A percentile compares a stretch with the other conserved stretches of the same genome.
phyloP scores from a whole-genome alignment of 2,113 vertebrate genomes.

The Silurus meridionalis region DNA sequence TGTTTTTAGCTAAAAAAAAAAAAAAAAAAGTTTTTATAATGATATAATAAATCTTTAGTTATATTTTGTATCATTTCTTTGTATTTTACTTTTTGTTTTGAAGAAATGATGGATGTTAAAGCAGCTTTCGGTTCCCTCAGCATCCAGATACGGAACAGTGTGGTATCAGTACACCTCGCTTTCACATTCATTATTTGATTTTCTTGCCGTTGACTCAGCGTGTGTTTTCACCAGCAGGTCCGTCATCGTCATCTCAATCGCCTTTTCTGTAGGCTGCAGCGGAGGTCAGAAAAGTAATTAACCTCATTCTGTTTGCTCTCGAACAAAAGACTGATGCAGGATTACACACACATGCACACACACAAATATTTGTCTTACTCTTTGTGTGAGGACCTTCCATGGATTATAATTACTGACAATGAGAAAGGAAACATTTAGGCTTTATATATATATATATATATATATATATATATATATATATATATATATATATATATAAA shows the following conservation, averaged over 20 bases:
- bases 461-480: too few species aligned
- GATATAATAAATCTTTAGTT: too few species aligned
- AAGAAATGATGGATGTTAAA: too few species aligned
- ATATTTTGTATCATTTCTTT: too few species aligned
- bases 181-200: conserved; percentile 44
- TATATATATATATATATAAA: too few species aligned
- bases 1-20: too few species aligned
- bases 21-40: too few species aligned
- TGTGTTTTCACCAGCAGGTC: conserved; percentile 59
- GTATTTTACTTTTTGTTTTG: too few species aligned
- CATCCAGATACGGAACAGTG: too few species aligned
- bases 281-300: conserved; percentile 77
- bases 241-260: conserved; percentile 53
- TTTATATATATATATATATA: too few species aligned
- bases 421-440: not conserved
- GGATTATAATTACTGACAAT: not conserved
- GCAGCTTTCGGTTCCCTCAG: too few species aligned
- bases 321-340: conserved; percentile 5
- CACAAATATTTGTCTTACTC: not conserved
- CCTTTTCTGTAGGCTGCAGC: conserved; percentile 66
- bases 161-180: too few species aligned
- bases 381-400: not conserved
- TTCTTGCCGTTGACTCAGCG: conserved; percentile 67
- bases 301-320: conserved; percentile 69
- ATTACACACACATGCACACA: conserved; percentile 16